phyloP scores from a whole-genome alignment of 1,140 invertebrate genomes.

The Leptopilina boulardi region DNA sequence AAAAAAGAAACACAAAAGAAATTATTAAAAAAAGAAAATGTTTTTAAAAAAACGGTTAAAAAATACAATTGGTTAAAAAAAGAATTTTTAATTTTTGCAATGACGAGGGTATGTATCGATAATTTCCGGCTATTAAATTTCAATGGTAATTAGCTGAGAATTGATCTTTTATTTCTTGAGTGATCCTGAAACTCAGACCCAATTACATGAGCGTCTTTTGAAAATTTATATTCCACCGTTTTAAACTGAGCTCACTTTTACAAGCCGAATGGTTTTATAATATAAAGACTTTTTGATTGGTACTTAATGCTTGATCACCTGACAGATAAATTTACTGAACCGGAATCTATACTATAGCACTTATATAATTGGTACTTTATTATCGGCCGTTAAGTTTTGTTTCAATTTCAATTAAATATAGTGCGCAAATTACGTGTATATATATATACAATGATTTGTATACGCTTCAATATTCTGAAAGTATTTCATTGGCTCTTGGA shows the following conservation, averaged over 20 bases:
- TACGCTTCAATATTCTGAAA: neutral
- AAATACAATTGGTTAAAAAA: too few species aligned
- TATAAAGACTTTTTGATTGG: conserved; percentile 29
- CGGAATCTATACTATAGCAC: conserved; percentile 6
- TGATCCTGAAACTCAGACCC: neutral
- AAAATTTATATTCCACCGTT: conserved; percentile 26
- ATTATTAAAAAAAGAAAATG: too few species aligned
- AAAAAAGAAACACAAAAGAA: too few species aligned
- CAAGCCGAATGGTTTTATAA: conserved; percentile 25
- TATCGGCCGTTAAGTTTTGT: conserved; percentile 11
- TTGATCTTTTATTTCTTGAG: neutral
- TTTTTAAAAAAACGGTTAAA: too few species aligned
- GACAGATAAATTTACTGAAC: conserved; percentile 26
- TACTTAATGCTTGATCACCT: conserved; percentile 10
- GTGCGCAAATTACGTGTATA: neutral
- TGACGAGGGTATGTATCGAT: too few species aligned
- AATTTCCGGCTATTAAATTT: too few species aligned
- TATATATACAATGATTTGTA: too few species aligned
- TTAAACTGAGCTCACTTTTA: neutral
- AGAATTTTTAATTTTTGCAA: too few species aligned
- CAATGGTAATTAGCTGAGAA: neutral
- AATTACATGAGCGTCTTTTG: neutral
- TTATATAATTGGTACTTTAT: conserved; percentile 27
- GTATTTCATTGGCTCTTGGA: too few species aligned
- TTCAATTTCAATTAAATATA: neutral